These are phyloP conservation scores for Diglossa cyanea DNA, from an alignment of 2,797 vertebrate species.

Conservation along the genomic window DNA sequence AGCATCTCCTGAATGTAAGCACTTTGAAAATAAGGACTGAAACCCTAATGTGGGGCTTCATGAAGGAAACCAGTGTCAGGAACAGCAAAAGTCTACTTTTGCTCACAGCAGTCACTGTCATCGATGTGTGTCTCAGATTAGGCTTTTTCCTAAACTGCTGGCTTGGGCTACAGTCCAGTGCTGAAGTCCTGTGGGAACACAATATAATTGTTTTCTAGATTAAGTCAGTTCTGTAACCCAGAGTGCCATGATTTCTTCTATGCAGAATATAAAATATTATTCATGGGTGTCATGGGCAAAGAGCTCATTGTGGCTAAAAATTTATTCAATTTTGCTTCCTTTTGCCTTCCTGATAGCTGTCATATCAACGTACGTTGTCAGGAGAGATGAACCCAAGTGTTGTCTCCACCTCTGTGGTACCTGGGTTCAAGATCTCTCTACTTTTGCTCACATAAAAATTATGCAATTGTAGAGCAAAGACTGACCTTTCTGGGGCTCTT, in stretches of 20 bases:
- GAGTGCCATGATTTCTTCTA: background rate
- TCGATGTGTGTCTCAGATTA: fast-evolving
- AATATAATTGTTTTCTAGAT: background rate
- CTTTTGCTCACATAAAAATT: background rate
- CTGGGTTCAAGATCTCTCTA: background rate
- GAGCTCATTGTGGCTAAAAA: background rate
- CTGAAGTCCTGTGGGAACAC: background rate
- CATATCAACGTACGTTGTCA: fast-evolving
- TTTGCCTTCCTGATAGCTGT: background rate
- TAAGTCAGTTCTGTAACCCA: background rate
- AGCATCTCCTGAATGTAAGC: background rate
- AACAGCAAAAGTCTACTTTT: background rate
- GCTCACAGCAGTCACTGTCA: background rate
- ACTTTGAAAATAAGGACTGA: background rate
- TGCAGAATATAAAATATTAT: background rate
- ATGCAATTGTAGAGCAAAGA: background rate
- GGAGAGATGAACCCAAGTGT: background rate
- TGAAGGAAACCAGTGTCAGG: background rate
- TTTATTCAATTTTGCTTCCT: background rate
- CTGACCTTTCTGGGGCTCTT: background rate
- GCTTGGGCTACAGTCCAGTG: fast-evolving
- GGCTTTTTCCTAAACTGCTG: background rate
- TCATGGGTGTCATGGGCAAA: background rate
- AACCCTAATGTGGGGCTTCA: background rate
- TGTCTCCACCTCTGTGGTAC: background rate